Evolutionary conservation across 2,797 vertebrate species (phyloP), one percentile per base, ranked within the genome.

Genomic region (Cichlasoma orientale): DNA sequence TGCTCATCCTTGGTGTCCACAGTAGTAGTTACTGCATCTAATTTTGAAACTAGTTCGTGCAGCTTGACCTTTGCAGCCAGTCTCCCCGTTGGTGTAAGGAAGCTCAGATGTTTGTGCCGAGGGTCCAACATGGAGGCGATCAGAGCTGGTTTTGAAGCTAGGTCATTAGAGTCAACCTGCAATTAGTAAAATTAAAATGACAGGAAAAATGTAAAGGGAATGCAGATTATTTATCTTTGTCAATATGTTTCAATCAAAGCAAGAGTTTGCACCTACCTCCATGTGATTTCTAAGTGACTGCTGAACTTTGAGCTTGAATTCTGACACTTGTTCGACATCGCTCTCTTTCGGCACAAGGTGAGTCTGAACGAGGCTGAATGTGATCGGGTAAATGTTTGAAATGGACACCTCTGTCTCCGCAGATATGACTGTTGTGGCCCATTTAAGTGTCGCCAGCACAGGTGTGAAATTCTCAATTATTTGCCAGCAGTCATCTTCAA

Each of bases 321-420:
- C 88, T 0, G 82, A 83, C 2, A 94, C 88, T 56, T 93, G 89
- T 68, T 92, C 88, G 19, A 88, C 75, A 31, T 93, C 91, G 1
- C 84, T 89, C 9, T 85, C 88, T 75, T 86, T 94, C 13, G 90
- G 82, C 19, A 87, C 82, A 2, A 94, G 92, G 66, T 94, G 92
- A 31, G 82, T 91, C 68, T 94, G 91, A 68, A 94, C 86, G 56
- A 94, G 92, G 57, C 94, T 94, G 78, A 93, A 93, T 0, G 92
- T 93, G 81, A 94, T 94, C 2, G 93, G 94, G 77, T 93, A 94
- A 63, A 91, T 92, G 88, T 94, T 94, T 10, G 93, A 94, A 78
- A 93, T 93, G 33, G 90, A 93, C 53, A 89, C 88, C 16, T 93
- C 91, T 0, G 86, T 88, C 19, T 94, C 90, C 2, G 91, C 84